A percentile compares a stretch with the other conserved stretches of the same genome.
Conservation (phyloP, 2,797 vertebrate species). For the Mergus octosetaceus region DNA sequence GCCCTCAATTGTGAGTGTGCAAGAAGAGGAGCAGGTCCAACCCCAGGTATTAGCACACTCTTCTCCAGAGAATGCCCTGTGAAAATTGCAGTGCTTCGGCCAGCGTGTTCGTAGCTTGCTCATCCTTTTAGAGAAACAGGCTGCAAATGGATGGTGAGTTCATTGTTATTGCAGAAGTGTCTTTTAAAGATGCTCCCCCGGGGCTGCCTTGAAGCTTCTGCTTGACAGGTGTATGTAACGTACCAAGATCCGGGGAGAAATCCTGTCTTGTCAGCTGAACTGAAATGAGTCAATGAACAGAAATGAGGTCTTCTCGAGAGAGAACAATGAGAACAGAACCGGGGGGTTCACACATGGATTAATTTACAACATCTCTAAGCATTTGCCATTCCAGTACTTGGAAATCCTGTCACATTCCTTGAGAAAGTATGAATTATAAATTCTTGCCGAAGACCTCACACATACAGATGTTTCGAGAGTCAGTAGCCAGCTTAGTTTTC, state of each 20-base stretch:
- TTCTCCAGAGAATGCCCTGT: neutral
- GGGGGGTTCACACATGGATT: neutral
- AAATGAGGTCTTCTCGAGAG: neutral
- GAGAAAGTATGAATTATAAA: slow-evolving; percentile 24
- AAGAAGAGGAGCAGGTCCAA: neutral
- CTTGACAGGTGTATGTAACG: slow-evolving; percentile 37
- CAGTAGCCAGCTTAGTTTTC: neutral
- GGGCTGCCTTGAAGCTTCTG: slow-evolving; percentile 44
- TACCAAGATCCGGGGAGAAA: slow-evolving; percentile 56
- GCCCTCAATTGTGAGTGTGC: neutral
- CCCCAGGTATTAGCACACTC: accelerated
- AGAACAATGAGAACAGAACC: neutral
- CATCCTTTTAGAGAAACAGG: neutral
- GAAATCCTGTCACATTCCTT: slow-evolving; percentile 54
- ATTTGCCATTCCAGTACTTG: slow-evolving; percentile 12
- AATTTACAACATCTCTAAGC: slow-evolving; percentile 41
- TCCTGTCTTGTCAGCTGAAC: slow-evolving; percentile 35
- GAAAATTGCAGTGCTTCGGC: neutral
- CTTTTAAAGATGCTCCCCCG: slow-evolving; percentile 25
- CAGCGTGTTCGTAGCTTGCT: neutral
- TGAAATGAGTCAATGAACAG: neutral
- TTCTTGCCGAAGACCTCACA: slow-evolving; percentile 18
- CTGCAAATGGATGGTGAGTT: neutral
- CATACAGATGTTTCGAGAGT: neutral
- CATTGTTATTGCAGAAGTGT: slow-evolving; percentile 55